Base-by-base conservation (phyloP, 2,113 vertebrate genomes). In the Elephantulus edwardii region DNA sequence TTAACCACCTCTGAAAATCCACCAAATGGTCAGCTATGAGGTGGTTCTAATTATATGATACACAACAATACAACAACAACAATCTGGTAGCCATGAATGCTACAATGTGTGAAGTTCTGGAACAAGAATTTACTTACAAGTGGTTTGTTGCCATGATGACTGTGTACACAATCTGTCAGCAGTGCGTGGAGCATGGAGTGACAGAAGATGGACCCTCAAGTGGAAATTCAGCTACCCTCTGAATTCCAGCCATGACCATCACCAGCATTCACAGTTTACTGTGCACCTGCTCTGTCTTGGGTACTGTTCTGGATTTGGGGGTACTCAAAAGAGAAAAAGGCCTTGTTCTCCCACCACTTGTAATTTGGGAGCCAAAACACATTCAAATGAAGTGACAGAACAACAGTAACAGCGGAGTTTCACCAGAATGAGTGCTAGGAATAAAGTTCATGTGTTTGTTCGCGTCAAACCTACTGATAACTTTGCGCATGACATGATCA, bases 401-500 rank as follows among this genome's bases (percentile, higher is more conserved):
- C 66, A 90, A 91, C 13, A 42, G 46, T 95, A 93, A 90, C 91
- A 95, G n/a, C n/a, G n/a, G n/a, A n/a, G n/a, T 64, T n/a, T 42
- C 54, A 76, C 56, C 1, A 93, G 75, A 33, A 98, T 98, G 98
- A 95, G 90, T n/a, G 64, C 91, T 22, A 79, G 11, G 46, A 68
- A 96, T n/a, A 96, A 95, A 74, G 98, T 98, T 8, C 95, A 6
- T 0, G 95, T 98, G 0, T 98, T 98, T 28, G 97, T 98, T 40
- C 96, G 98, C 3, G 92, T 98, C 91, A 97, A 96, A 86, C 98
- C 98, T 0, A 98, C 98, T 0, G 88, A 97, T 2, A 64, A 96
- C 28, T 99, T 99, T 93, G 97, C 98, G 60, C 96, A 97, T 3
- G 97, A 98, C 0, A 88, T 98, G 71, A 98, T 99, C 94, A 96